These are phyloP conservation scores for Erebia palarica DNA, from an alignment of 2,888 invertebrate species.

Conservation along the genomic window DNA sequence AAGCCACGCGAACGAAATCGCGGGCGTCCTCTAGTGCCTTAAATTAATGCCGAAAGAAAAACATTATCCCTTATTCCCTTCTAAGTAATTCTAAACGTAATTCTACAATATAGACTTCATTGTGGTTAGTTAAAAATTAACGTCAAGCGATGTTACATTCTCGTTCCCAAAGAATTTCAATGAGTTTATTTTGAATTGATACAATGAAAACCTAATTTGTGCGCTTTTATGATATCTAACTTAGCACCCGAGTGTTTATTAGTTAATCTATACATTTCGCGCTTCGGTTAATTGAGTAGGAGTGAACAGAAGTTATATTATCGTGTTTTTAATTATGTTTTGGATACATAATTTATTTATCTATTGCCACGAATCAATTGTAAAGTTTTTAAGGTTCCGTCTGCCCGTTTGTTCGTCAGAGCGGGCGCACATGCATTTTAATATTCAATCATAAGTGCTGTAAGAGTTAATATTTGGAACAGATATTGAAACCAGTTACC, in stretches of 20 bases:
- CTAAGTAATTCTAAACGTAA: background rate
- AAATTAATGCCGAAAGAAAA: background rate
- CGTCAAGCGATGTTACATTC: slow-evolving; percentile 1
- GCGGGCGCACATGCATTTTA: too few relatives aligned
- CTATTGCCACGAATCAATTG: too few relatives aligned
- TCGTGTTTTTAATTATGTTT: too few relatives aligned
- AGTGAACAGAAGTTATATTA: too few relatives aligned
- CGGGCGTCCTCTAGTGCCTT: too few relatives aligned
- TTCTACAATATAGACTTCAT: slow-evolving; percentile 6
- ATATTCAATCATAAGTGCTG: too few relatives aligned
- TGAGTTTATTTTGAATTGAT: slow-evolving; percentile 7
- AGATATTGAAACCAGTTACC: too few relatives aligned
- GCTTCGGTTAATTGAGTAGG: slow-evolving; percentile 1
- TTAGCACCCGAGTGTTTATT: slow-evolving; percentile 21
- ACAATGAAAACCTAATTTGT: slow-evolving; percentile 24
- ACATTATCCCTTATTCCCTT: background rate
- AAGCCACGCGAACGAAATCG: too few relatives aligned
- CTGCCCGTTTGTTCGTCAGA: too few relatives aligned
- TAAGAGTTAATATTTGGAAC: too few relatives aligned
- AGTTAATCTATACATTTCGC: slow-evolving; percentile 17
- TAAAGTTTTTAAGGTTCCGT: too few relatives aligned
- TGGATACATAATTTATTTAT: too few relatives aligned
- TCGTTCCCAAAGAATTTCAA: slow-evolving; percentile 15
- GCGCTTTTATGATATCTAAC: slow-evolving; percentile 25
- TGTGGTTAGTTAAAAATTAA: slow-evolving; percentile 8